These are phyloP conservation scores for Lucinisca nassula DNA, from an alignment of 2,888 invertebrate genomes.

Conservation along the genomic window DNA sequence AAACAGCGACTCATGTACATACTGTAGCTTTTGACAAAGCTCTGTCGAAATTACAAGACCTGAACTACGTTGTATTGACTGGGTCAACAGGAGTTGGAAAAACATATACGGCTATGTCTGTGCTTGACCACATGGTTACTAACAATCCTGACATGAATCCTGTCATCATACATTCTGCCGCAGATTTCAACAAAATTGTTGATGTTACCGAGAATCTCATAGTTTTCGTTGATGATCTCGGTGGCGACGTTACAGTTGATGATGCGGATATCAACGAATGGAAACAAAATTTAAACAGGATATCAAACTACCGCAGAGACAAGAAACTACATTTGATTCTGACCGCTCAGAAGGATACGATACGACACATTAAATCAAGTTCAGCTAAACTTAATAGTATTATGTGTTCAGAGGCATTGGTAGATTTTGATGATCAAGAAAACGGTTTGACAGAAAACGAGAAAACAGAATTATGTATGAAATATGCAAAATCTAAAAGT, in stretches of 20 bases:
- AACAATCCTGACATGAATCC: conserved; percentile 19
- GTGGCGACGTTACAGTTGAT: conserved; percentile 17
- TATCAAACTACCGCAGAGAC: conserved; percentile 18
- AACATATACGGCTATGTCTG: conserved; percentile 49
- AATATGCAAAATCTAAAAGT: not conserved
- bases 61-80: conserved; percentile 34
- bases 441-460: conserved; percentile 33
- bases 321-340: conserved; percentile 45
- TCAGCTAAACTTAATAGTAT: not conserved
- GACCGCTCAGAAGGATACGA: conserved; percentile 33
- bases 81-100: conserved; percentile 57
- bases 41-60: conserved; percentile 13
- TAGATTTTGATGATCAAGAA: conserved; percentile 45
- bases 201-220: conserved; percentile 25
- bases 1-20: conserved; percentile 4
- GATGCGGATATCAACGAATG: conserved; percentile 12
- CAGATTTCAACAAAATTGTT: conserved; percentile 25
- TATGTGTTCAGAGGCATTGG: not conserved
- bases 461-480: not conserved
- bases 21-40: conserved; percentile 31
- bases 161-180: conserved; percentile 20
- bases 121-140: conserved; percentile 24
- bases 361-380: not conserved
- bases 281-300: conserved; percentile 8
- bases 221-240: conserved; percentile 48